Evolutionary conservation across 2,888 invertebrate species (phyloP).

Genomic region (Selenia dentaria): DNA sequence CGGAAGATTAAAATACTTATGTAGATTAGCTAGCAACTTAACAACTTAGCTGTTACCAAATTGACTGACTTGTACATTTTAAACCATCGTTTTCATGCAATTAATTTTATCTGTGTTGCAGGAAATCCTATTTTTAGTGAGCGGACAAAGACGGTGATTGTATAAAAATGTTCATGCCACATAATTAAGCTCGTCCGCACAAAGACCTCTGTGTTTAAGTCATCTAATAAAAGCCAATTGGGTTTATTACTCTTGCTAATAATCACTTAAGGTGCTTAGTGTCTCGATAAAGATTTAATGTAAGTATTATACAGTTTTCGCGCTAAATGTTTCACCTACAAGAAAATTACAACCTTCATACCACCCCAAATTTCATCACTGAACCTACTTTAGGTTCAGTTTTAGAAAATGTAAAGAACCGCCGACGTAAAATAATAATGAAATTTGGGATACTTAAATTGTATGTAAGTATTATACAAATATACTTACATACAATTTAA

Average conservation of each 20-base stretch:
- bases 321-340: no score
- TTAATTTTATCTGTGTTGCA: slow-evolving; percentile 1
- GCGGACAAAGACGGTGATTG: slow-evolving; percentile 11
- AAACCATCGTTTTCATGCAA: slow-evolving; percentile 4
- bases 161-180: slow-evolving; percentile 10
- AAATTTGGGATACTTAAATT: no score
- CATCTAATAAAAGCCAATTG: slow-evolving; percentile 22
- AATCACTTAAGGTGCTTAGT: no score
- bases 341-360: no score
- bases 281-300: no score
- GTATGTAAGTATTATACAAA: no score
- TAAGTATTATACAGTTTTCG: no score
- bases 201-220: slow-evolving; percentile 17
- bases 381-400: no score
- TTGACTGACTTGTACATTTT: slow-evolving; percentile 2
- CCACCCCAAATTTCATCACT: no score
- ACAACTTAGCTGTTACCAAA: slow-evolving; percentile 8
- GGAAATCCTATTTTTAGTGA: slow-evolving; percentile 6
- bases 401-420: no score
- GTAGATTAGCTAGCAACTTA: slow-evolving; percentile 27
- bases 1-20: slow-evolving; percentile 26
- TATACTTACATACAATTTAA: no score
- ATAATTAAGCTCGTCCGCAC: slow-evolving; percentile 10
- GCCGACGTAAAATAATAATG: no score
- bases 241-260: slow-evolving; percentile 22